phyloP scores from a whole-genome alignment of 2,797 vertebrate genomes.

The Pyrocephalus nanus region DNA sequence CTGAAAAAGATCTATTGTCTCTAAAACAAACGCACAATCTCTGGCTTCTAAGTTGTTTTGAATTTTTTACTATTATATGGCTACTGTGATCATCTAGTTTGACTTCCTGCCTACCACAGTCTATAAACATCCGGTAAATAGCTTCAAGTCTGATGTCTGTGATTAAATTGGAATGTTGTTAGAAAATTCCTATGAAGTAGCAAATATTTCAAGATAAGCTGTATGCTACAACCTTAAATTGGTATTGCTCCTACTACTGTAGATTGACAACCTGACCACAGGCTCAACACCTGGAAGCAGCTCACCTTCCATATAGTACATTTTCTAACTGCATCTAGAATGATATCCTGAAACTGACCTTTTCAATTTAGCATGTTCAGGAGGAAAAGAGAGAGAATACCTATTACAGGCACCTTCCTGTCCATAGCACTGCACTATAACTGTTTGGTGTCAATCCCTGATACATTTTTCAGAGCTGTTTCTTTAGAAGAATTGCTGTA shows the following conservation, averaged over 20 bases:
- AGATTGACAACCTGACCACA: background rate
- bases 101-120: constrained; percentile 22
- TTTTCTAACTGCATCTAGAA: background rate
- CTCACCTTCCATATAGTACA: background rate
- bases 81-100: constrained; percentile 53
- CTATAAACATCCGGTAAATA: constrained; percentile 71
- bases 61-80: constrained; percentile 39
- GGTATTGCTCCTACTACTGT: background rate
- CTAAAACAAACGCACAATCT: constrained; percentile 28
- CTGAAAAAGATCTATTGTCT: constrained; percentile 39
- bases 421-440: fast-evolving
- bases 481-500: background rate
- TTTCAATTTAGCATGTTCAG: background rate
- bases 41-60: constrained; percentile 64
- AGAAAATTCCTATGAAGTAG: constrained; percentile 9
- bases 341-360: background rate
- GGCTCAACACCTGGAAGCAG: background rate
- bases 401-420: background rate
- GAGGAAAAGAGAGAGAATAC: too few relatives aligned
- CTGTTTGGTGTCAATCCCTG: background rate
- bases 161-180: constrained; percentile 53
- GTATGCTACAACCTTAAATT: fast-evolving
- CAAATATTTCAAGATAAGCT: background rate
- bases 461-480: background rate
- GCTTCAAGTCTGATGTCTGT: constrained; percentile 22